Base-by-base conservation (phyloP, 2,797 vertebrate genomes). In the Lithobates pipiens region DNA sequence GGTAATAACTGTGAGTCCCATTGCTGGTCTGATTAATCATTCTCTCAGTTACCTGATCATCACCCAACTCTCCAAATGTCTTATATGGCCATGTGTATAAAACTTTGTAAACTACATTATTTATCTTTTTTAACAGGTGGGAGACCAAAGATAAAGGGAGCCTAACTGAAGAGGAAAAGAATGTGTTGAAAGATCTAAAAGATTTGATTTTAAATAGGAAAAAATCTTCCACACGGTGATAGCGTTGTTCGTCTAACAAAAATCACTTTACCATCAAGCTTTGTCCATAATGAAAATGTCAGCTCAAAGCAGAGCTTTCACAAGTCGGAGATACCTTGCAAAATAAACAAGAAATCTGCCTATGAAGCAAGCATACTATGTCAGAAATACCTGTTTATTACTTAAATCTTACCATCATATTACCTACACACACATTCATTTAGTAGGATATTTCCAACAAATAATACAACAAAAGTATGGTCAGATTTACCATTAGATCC, bases 81-180 rank as follows among this genome's bases (percentile, higher is more conserved):
- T 36, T 34, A 70, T 70, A 46, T 13, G 44, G 11, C 2, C 1
- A 13, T 46, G 2, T 46, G 44, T 46, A 5, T 57, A 6, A 57
- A 21, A 57, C 50, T 57, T 61, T 61, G 54, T 61, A 57, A 57
- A 6, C 50, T 57, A 57, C 18, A 57, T 21, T 57, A 18, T 3
- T 80, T 61, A 72, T 82, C 34, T 90, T 93, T 93, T 86, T 88
- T 95, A 95, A 90, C 95, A 99, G 98, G 91, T 99, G 98, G 97
- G 98, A 99, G 92, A 96, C 97, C 95, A 97, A 93, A 91, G 95
- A 96, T 46, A 93, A 86, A 57, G 96, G 95, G 36, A 92, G 85
- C 89, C 93, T 99, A 88, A 95, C 96, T 90, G 96, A 96, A 5
- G 95, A 95, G 85, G 97, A 98, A 89, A 95, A 93, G 89, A 80